These are phyloP conservation scores for Ameiurus melas DNA, from an alignment of 2,113 vertebrate species.

Conservation along the genomic window DNA sequence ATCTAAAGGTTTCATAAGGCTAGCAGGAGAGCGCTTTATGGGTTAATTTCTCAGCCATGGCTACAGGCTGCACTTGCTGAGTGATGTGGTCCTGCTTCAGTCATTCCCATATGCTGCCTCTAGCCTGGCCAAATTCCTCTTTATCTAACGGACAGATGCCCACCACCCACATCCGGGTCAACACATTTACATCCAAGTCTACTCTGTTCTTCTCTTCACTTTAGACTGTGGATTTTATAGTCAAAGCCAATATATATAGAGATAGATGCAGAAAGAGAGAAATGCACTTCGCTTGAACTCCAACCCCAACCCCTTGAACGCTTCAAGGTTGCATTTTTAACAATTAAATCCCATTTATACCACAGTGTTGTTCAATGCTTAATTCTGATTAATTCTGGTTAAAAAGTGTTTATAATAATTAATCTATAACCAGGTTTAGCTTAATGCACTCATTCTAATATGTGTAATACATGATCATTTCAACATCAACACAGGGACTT, in stretches of 20 bases:
- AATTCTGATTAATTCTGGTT: background rate
- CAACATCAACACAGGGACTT: background rate
- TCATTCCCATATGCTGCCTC: conserved; percentile 45
- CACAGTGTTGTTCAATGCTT: background rate
- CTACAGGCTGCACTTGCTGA: conserved; percentile 2
- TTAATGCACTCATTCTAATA: background rate
- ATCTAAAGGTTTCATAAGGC: background rate
- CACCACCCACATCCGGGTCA: conserved; percentile 55
- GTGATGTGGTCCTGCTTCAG: conserved; percentile 32
- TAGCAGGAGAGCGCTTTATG: background rate
- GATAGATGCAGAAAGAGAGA: conserved; percentile 45
- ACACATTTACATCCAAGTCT: conserved; percentile 63
- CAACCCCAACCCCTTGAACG: conserved; percentile 28
- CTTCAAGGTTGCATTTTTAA: conserved; percentile 21
- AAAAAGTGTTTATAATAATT: background rate
- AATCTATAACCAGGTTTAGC: background rate
- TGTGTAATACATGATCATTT: background rate
- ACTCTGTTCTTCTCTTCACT: background rate
- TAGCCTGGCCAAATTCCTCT: conserved; percentile 29
- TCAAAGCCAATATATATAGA: conserved; percentile 57
- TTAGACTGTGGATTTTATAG: conserved; percentile 52
- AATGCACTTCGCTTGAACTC: conserved; percentile 67
- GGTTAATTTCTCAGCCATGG: conserved; percentile 1
- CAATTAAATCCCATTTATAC: conserved; percentile 9
- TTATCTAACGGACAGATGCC: conserved; percentile 56